Percentiles rank a stretch among this genome's conserved stretches.
Evolutionary conservation across 2,888 invertebrate species (phyloP).

Genomic region (Erpobdella octoculata): DNA sequence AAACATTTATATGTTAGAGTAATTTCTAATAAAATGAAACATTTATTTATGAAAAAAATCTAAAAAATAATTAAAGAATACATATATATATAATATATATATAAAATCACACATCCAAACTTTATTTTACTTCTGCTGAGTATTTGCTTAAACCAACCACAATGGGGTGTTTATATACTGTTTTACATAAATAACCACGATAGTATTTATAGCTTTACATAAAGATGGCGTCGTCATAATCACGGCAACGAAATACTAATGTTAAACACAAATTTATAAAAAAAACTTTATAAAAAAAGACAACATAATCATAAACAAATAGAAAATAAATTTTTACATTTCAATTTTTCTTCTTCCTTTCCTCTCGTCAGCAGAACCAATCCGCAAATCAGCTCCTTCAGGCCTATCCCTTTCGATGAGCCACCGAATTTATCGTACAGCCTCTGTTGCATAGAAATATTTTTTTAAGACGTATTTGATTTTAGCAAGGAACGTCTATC

Average conservation of each 20-base stretch:
- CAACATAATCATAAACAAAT: neutral
- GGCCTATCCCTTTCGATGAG: slow-evolving; percentile 69
- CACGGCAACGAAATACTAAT: too few species aligned
- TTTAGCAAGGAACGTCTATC: too few species aligned
- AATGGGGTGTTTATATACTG: too few species aligned
- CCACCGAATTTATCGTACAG: slow-evolving; percentile 77
- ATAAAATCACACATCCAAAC: too few species aligned
- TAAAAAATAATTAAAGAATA: neutral
- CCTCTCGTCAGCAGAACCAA: slow-evolving; percentile 78
- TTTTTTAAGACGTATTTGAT: too few species aligned
- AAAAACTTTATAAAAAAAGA: neutral
- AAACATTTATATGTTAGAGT: neutral
- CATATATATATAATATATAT: too few species aligned
- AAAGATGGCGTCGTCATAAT: too few species aligned
- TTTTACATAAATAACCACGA: too few species aligned
- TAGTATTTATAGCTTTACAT: too few species aligned
- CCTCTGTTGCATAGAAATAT: too few species aligned
- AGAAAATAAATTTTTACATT: slow-evolving; percentile 58
- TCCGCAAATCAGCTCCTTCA: slow-evolving; percentile 75
- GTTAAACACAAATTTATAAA: neutral
- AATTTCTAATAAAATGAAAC: neutral
- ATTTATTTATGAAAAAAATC: neutral
- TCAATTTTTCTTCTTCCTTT: slow-evolving; percentile 72
- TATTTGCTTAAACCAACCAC: too few species aligned
- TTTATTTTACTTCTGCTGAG: too few species aligned